Evolutionary conservation across 1,140 invertebrate species (phyloP), one percentile per base, ranked within the genome.

Genomic region (Heliconius melpomene): DNA sequence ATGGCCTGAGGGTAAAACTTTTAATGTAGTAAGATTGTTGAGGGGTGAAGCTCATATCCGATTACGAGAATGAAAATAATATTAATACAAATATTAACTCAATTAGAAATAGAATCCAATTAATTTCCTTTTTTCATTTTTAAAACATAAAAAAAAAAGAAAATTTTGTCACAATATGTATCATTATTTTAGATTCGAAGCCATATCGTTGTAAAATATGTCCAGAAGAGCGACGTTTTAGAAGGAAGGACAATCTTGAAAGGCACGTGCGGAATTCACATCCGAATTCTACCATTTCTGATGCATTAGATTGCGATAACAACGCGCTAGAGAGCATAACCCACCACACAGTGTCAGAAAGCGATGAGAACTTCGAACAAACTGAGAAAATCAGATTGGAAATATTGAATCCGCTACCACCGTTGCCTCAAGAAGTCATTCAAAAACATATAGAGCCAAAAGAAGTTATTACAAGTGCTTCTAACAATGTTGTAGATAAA

Each of bases 181-280:
- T 38, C 40, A 29, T 36, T 18, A 13, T 91, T 93, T n/a, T 86
- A 94, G 95, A 95, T 80, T 94, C 91, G 13, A 95, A 95, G 77
- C 94, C 94, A 0, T 96, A 95, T 83, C 94, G 94, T 16, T 97
- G 96, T 88, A 94, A 92, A 70, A 90, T 96, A 11, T 96, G 96
- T 86, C 80, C 80, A 9, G 80, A 81, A 46, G 92, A 95, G 6
- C 95, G 95, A 1, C 93, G 90, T 2, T 96, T 96, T 80, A 88
- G 95, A 71, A 91, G 96, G 16, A 96, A 96, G 84, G 96, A 97
- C 83, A 97, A 96, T 81, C 90, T 96, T 76, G 94, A 95, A 36
- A 91, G 96, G 0, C 96, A 97, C 88, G 93, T 96, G 36, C 95
- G 95, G 60, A 96, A 96, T 82, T 95, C 96, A 46, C 96, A 97